phyloP scores from a whole-genome alignment of 2,113 vertebrate species.

The Amphiprion ocellaris region DNA sequence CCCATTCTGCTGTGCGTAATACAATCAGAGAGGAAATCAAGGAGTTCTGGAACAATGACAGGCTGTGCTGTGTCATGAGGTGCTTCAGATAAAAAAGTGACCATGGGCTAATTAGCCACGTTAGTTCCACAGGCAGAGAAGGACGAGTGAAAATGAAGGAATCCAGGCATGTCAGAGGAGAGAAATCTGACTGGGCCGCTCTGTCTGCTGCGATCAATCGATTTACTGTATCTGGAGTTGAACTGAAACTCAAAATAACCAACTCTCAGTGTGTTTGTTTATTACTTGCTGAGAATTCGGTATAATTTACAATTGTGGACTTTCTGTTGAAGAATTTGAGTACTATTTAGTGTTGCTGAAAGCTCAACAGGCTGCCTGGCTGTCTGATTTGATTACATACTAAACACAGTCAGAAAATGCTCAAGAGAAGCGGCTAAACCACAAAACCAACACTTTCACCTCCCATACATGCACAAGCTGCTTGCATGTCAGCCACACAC shows the following conservation, averaged over 20 bases:
- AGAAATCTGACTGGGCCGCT: background rate
- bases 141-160: slow-evolving; percentile 29
- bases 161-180: slow-evolving; percentile 17
- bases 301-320: too few relatives aligned
- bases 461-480: too few relatives aligned
- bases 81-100: slow-evolving; percentile 21
- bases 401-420: too few relatives aligned
- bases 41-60: background rate
- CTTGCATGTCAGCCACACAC: too few relatives aligned
- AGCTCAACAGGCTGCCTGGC: too few relatives aligned
- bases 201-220: slow-evolving; percentile 43
- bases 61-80: slow-evolving; percentile 46
- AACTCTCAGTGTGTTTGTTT: background rate
- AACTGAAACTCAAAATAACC: background rate
- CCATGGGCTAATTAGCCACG: slow-evolving; percentile 15
- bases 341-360: too few relatives aligned
- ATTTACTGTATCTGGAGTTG: background rate
- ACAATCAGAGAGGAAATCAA: too few relatives aligned
- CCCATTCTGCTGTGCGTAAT: too few relatives aligned
- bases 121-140: slow-evolving; percentile 48
- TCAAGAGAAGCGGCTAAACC: too few relatives aligned
- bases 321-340: background rate
- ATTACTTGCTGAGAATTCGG: background rate
- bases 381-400: too few relatives aligned
- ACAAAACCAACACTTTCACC: too few relatives aligned